phyloP scores from a whole-genome alignment of 2,888 invertebrate species.

The Fabriciana adippe region DNA sequence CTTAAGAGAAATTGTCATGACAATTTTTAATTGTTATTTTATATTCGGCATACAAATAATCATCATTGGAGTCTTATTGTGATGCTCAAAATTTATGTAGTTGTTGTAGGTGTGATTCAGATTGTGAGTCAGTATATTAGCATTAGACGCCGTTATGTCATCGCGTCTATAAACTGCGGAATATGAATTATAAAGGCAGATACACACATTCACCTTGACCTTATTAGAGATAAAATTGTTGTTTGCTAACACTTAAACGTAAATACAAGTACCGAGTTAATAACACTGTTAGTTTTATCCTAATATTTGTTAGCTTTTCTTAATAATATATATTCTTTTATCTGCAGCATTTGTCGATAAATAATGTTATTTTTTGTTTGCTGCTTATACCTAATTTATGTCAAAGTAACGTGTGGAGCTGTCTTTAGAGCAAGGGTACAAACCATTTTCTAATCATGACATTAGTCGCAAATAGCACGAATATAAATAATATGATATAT shows the following conservation, averaged over 20 bases:
- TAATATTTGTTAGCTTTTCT: neutral
- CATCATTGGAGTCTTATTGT: constrained; percentile 8
- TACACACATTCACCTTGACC: neutral
- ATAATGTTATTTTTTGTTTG: too few species aligned
- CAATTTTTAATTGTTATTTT: constrained; percentile 31
- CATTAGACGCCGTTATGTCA: constrained; percentile 29
- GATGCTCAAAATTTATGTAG: constrained; percentile 27
- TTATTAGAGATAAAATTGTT: constrained; percentile 11
- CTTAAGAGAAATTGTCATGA: constrained; percentile 37
- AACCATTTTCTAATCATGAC: constrained; percentile 37
- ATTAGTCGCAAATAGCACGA: constrained; percentile 34
- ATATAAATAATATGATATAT: constrained; percentile 17
- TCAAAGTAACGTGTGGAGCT: constrained; percentile 1
- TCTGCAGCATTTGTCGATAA: neutral
- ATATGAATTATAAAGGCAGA: constrained; percentile 15
- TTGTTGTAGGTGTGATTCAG: constrained; percentile 25
- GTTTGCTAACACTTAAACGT: constrained; percentile 1
- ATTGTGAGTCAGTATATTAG: constrained; percentile 31
- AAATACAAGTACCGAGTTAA: neutral
- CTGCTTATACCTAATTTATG: neutral
- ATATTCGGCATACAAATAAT: constrained; percentile 24
- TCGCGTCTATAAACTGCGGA: constrained; percentile 22
- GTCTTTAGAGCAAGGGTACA: constrained; percentile 31
- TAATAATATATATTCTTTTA: neutral
- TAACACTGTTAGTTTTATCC: constrained; percentile 5